Conservation (phyloP, 2,888 invertebrate genomes). For the Drosophila gaucha region DNA sequence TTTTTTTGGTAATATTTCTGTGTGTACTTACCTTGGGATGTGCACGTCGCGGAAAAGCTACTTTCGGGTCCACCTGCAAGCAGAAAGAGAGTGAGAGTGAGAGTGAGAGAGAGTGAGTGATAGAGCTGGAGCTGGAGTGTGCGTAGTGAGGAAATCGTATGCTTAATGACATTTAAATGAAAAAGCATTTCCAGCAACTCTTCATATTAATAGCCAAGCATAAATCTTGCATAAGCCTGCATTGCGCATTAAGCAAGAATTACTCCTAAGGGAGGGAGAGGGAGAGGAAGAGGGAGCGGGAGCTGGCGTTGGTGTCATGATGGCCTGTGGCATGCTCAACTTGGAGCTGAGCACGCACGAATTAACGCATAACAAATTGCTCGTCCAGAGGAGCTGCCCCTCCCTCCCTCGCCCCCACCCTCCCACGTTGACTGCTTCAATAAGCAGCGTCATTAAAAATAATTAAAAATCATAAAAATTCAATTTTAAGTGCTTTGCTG, state of each 20-base stretch:
- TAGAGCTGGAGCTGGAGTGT: slow-evolving; percentile 11
- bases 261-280: slow-evolving; percentile 44
- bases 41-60: slow-evolving; percentile 99
- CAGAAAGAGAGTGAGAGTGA: slow-evolving; percentile 18
- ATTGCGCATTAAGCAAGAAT: slow-evolving; percentile 79
- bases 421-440: slow-evolving; percentile 37
- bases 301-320: not conserved
- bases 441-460: slow-evolving; percentile 82
- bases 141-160: slow-evolving; percentile 62
- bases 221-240: slow-evolving; percentile 80
- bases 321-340: slow-evolving; percentile 23
- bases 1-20: slow-evolving; percentile 51
- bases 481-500: slow-evolving; percentile 76
- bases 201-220: slow-evolving; percentile 79
- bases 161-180: slow-evolving; percentile 79
- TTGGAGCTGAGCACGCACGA: slow-evolving; percentile 78
- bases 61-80: slow-evolving; percentile 99
- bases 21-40: slow-evolving; percentile 96
- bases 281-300: not conserved
- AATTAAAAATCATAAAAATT: slow-evolving; percentile 83
- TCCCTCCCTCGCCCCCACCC: not conserved
- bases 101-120: not conserved
- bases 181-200: slow-evolving; percentile 76
- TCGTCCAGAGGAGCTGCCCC: slow-evolving; percentile 48
- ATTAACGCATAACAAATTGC: slow-evolving; percentile 80